These are phyloP conservation scores for Sthenelais limicola DNA, from an alignment of 2,888 invertebrate species.

Conservation along the genomic window DNA sequence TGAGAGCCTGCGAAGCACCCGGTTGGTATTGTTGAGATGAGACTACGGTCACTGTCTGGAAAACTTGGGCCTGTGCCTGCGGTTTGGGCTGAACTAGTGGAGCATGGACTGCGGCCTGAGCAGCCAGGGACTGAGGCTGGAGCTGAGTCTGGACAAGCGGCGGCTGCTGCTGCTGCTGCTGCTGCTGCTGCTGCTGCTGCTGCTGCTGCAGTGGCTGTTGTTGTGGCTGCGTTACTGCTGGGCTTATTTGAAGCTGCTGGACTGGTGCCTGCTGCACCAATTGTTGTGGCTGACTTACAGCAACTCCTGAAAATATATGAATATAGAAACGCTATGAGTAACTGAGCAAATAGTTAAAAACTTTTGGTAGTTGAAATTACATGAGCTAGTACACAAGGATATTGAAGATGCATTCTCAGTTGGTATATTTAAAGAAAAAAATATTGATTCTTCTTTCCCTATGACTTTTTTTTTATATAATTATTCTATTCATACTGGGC, in stretches of 20 bases:
- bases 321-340: no score
- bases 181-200: not conserved
- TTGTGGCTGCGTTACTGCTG: no score
- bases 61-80: not conserved
- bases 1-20: not conserved
- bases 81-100: not conserved
- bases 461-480: no score
- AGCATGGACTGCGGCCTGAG: not conserved
- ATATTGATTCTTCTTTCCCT: no score
- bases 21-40: slow-evolving; percentile 19
- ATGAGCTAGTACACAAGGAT: no score
- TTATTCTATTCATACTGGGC: no score
- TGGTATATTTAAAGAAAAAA: no score
- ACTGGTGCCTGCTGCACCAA: not conserved
- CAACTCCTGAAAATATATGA: slow-evolving; percentile 4
- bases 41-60: slow-evolving; percentile 9
- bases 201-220: no score
- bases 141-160: not conserved
- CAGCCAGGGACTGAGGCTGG: not conserved
- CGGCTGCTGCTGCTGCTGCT: not conserved
- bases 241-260: not conserved
- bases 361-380: no score
- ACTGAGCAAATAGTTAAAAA: no score
- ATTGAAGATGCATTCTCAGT: no score
- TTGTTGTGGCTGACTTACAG: not conserved